A percentile compares a stretch with the other conserved stretches of the same genome.
phyloP scores from a whole-genome alignment of 2,797 vertebrate genomes.

The Rhinogobio ventralis region DNA sequence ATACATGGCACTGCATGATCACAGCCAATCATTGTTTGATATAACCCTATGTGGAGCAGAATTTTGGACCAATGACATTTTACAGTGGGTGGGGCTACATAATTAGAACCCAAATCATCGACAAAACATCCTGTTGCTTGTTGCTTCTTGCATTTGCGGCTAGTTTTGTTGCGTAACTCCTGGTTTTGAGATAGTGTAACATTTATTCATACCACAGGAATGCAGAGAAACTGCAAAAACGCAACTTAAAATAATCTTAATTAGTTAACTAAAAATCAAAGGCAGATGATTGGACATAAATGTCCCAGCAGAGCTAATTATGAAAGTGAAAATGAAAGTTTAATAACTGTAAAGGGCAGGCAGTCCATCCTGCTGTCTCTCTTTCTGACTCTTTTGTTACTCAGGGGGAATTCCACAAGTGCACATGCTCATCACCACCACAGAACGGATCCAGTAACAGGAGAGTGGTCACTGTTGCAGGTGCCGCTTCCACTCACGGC shows the following conservation, averaged over 20 bases:
- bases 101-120: background rate
- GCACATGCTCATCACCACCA: constrained; percentile 14
- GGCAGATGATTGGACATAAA: background rate
- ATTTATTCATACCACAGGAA: background rate
- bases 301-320: background rate
- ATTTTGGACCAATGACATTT: background rate
- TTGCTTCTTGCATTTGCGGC: background rate
- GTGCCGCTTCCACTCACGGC: constrained; percentile 78
- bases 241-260: background rate
- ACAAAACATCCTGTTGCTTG: background rate
- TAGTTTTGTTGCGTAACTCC: background rate
- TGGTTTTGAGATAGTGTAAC: background rate
- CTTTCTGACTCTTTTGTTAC: constrained; percentile 7
- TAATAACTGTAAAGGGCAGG: background rate
- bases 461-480: constrained; percentile 68
- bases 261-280: background rate
- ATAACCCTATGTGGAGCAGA: background rate
- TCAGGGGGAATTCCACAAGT: constrained; percentile 46
- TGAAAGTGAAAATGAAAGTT: constrained; percentile 39
- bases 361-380: constrained; percentile 16
- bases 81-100: background rate
- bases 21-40: background rate
- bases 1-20: background rate
- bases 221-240: background rate
- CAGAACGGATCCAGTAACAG: constrained; percentile 24